These are phyloP conservation scores for Myopa testacea DNA, from an alignment of 2,888 invertebrate species.

Conservation along the genomic window DNA sequence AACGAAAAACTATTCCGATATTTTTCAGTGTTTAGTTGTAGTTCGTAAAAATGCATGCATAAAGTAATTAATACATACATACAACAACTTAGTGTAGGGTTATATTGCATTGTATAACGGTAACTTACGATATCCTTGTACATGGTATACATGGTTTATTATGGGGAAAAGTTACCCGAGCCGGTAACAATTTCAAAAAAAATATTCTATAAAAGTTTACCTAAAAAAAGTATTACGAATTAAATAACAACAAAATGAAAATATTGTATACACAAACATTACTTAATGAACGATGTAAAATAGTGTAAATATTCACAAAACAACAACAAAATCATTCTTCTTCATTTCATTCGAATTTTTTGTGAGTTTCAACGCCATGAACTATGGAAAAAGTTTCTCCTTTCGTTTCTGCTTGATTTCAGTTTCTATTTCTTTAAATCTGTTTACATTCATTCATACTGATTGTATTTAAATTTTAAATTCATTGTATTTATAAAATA, in stretches of 20 bases:
- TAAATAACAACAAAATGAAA: too few species aligned
- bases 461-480: too few species aligned
- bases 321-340: neutral
- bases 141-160: neutral
- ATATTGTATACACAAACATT: too few species aligned
- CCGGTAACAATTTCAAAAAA: neutral
- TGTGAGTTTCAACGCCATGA: too few species aligned
- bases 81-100: neutral
- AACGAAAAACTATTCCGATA: neutral
- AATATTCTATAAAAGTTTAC: neutral
- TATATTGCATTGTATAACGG: neutral
- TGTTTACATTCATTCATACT: too few species aligned
- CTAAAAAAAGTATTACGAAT: neutral
- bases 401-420: too few species aligned
- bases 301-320: neutral
- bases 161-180: neutral
- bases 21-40: conserved; percentile 16
- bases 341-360: neutral
- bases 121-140: neutral
- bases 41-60: conserved; percentile 28
- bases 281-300: neutral
- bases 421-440: too few species aligned
- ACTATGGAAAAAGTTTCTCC: too few species aligned
- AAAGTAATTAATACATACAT: conserved; percentile 17
- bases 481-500: too few species aligned